Evolutionary conservation across 2,888 invertebrate species (phyloP).

Genomic region (Pyrgus malvae): DNA sequence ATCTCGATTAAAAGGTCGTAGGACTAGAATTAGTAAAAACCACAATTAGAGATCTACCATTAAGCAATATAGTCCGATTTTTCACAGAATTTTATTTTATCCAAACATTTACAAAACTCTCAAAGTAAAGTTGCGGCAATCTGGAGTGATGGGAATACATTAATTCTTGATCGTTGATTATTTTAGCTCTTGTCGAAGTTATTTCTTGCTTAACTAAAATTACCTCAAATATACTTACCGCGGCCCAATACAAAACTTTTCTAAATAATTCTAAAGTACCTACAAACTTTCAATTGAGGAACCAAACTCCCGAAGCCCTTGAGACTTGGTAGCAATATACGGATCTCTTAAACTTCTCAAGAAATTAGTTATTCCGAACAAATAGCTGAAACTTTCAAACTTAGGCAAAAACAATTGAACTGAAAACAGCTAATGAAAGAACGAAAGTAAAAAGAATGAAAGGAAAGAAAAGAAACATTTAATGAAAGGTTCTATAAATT

Average conservation of each 20-base stretch:
- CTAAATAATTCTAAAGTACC: slow-evolving; percentile 8
- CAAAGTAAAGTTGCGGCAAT: no score
- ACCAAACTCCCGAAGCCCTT: slow-evolving; percentile 1
- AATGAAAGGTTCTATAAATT: slow-evolving; percentile 9
- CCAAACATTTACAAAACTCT: no score
- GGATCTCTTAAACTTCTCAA: slow-evolving; percentile 8
- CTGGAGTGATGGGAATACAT: no score
- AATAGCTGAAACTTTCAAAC: neutral
- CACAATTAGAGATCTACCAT: no score
- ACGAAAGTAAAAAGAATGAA: neutral
- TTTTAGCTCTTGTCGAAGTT: no score
- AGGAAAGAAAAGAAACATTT: slow-evolving; percentile 4
- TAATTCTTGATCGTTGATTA: no score
- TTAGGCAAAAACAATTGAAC: slow-evolving; percentile 2
- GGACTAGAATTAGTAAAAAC: no score
- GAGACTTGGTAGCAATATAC: slow-evolving; percentile 9
- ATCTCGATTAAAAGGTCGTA: no score
- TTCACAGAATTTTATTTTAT: no score
- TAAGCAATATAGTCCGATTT: no score
- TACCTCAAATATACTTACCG: neutral
- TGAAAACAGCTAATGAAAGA: slow-evolving; percentile 22
- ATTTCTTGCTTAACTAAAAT: no score
- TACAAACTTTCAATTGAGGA: slow-evolving; percentile 1
- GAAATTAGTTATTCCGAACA: slow-evolving; percentile 23
- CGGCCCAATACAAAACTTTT: neutral